Conservation (phyloP, 2,888 invertebrate species). For the Lydus trimaculatus region DNA sequence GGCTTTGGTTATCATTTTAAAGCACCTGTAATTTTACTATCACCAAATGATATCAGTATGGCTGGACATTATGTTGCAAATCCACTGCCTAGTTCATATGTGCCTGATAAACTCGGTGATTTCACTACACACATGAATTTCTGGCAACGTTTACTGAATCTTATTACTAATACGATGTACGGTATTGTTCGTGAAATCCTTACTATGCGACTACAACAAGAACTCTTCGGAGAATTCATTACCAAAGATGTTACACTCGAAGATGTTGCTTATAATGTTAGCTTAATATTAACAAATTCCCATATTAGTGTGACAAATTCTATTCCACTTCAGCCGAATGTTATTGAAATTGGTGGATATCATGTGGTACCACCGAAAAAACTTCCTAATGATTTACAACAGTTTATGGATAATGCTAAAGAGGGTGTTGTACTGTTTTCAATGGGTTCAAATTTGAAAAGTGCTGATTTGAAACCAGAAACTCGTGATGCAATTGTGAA, state of each 20-base stretch:
- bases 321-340: slow-evolving; percentile 63
- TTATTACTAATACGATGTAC: slow-evolving; percentile 51
- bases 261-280: slow-evolving; percentile 43
- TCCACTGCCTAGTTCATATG: slow-evolving; percentile 40
- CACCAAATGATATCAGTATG: slow-evolving; percentile 37
- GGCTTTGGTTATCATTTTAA: slow-evolving; percentile 40
- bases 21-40: slow-evolving; percentile 41
- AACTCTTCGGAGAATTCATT: slow-evolving; percentile 42
- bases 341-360: slow-evolving; percentile 66
- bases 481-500: slow-evolving; percentile 48
- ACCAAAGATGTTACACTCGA: slow-evolving; percentile 40
- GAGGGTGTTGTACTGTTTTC: slow-evolving; percentile 54
- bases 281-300: slow-evolving; percentile 49
- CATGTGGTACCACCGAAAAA: slow-evolving; percentile 54
- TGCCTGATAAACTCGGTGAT: slow-evolving; percentile 22
- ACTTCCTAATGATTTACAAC: slow-evolving; percentile 42
- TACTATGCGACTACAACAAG: slow-evolving; percentile 35
- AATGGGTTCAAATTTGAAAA: slow-evolving; percentile 58
- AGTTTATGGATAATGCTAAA: slow-evolving; percentile 38
- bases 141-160: slow-evolving; percentile 63
- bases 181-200: slow-evolving; percentile 29
- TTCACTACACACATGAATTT: slow-evolving; percentile 59
- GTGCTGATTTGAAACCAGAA: slow-evolving; percentile 47
- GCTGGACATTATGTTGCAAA: slow-evolving; percentile 42
- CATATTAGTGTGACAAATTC: slow-evolving; percentile 63